Evolutionary conservation across 2,797 vertebrate genomes (phyloP), one percentile per base, ranked within the genome.

Genomic region (Coluber constrictor): DNA sequence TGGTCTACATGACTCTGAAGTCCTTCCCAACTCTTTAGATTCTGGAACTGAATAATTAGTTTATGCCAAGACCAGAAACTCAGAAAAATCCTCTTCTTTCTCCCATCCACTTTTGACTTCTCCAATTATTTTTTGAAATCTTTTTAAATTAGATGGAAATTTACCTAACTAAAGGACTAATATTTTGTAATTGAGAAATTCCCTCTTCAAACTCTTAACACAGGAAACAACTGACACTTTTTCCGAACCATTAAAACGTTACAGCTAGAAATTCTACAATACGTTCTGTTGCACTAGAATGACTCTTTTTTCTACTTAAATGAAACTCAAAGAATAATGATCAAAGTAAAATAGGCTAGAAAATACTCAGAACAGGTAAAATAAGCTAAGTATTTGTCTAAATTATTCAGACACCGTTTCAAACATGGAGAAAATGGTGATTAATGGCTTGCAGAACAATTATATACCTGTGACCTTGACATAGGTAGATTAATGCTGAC

Each of bases 401-500:
- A 89, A 93, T 88, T 55, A 83, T 90, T 92, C 43, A 37, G 13
- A 8, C 27, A 54, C 5, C 1, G 86, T 92, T 89, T 70, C 87
- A 91, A 92, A 63, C 93, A 29, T 59, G 16, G 15, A 56, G 55
- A 27, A 91, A 43, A 55, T 59, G 25, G 5, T 59, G 32, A 91
- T 89, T 59, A 91, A 66, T 74, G 63, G 94, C 90, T 0, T 56
- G 88, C 20, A 95, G 61, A 74, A 91, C 0, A 93, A 57, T 56
- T 90, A 88, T 95, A 91, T 98, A 99, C 99, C 98, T 99, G 99
- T 94, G 98, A 99, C 96, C 96, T 98, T 59, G 99, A 99, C 96
- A 98, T 98, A 57, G 98, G 98, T 95, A 99, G 96, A 95, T 95
- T 97, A 83, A 98, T 95, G 2, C 97, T 98, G 94, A 98, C 93